Evolutionary conservation across 2,888 invertebrate genomes (phyloP).

Genomic region (Dynastes tityus): DNA sequence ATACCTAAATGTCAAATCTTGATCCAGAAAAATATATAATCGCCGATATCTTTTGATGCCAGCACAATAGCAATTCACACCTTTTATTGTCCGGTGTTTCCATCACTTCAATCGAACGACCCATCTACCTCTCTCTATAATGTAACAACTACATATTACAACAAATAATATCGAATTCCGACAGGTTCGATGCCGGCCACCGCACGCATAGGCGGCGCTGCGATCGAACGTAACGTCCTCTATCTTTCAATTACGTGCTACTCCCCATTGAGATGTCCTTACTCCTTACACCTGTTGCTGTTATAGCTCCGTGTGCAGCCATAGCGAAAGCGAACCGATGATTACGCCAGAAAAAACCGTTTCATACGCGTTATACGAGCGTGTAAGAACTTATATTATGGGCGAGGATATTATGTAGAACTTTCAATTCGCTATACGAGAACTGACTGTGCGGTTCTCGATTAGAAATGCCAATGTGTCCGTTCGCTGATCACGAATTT

Average conservation of each 20-base stretch:
- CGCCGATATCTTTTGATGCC: background rate
- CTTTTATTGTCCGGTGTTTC: conserved; percentile 24
- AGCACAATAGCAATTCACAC: conserved; percentile 36
- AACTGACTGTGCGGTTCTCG: conserved; percentile 34
- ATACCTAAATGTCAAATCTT: conserved; percentile 24
- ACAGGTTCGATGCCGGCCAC: background rate
- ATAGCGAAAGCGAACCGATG: conserved; percentile 33
- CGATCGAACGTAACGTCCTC: conserved; percentile 10
- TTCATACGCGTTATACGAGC: conserved; percentile 2
- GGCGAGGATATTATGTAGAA: conserved; percentile 8
- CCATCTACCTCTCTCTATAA: background rate
- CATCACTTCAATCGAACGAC: background rate
- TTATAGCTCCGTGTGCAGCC: conserved; percentile 13
- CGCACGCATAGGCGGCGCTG: background rate
- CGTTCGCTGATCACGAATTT: conserved; percentile 61
- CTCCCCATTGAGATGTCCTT: conserved; percentile 50
- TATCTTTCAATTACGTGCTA: conserved; percentile 39
- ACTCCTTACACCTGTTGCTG: conserved; percentile 51
- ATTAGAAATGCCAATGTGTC: conserved; percentile 52
- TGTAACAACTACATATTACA: background rate
- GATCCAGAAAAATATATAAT: conserved; percentile 9
- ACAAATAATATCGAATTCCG: conserved; percentile 27
- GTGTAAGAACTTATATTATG: conserved; percentile 7
- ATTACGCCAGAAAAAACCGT: conserved; percentile 22
- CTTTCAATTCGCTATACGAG: conserved; percentile 38